Conservation (phyloP, 2,888 invertebrate genomes). For the Andrena bucephala region DNA sequence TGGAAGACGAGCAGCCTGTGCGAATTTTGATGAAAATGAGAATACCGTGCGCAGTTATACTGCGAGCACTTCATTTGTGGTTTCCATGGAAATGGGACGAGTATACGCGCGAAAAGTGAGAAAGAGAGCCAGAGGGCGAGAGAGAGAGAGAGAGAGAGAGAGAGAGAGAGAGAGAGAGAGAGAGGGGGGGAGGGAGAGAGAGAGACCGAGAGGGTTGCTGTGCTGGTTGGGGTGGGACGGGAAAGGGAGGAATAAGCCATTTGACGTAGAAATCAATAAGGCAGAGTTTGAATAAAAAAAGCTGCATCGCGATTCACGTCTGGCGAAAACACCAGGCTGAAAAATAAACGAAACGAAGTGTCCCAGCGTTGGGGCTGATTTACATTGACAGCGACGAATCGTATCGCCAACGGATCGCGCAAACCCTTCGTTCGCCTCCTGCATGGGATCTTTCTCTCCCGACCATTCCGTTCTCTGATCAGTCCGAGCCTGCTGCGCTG, state of each 20-base stretch:
- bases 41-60: constrained; percentile 44
- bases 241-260: constrained; percentile 55
- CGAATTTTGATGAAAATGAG: constrained; percentile 58
- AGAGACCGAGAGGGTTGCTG: too few relatives aligned
- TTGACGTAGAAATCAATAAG: constrained; percentile 72
- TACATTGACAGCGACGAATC: constrained; percentile 68
- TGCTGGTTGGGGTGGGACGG: background rate
- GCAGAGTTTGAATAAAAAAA: constrained; percentile 60
- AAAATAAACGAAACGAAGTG: constrained; percentile 58
- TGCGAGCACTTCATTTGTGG: constrained; percentile 64
- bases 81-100: constrained; percentile 65
- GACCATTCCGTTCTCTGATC: background rate
- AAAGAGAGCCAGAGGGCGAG: constrained; percentile 15
- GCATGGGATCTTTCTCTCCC: constrained; percentile 18
- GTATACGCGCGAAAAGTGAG: constrained; percentile 20
- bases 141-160: too few relatives aligned
- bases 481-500: constrained; percentile 10
- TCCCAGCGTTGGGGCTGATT: constrained; percentile 58
- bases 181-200: too few relatives aligned
- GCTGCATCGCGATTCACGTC: constrained; percentile 37
- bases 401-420: constrained; percentile 45
- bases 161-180: too few relatives aligned
- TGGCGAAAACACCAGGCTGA: constrained; percentile 45
- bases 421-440: constrained; percentile 34
- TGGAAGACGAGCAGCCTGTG: constrained; percentile 40